Percentiles rank a stretch among this genome's conserved stretches.
phyloP scores from a whole-genome alignment of 2,888 invertebrate species.

The Matsumyia berberina region DNA sequence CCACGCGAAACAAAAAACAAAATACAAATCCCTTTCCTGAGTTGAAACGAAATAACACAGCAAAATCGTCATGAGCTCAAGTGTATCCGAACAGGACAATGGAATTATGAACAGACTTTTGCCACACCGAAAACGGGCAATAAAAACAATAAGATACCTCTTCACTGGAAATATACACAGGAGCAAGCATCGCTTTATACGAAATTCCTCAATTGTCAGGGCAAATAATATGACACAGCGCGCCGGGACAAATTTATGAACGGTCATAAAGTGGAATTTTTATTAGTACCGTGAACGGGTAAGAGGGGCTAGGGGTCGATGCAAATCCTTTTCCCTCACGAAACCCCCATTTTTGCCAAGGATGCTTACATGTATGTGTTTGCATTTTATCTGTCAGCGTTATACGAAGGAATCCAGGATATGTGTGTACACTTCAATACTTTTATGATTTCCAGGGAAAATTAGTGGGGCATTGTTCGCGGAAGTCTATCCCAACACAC shows the following conservation, averaged over 20 bases:
- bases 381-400: constrained; percentile 37
- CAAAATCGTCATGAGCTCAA: background rate
- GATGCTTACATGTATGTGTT: constrained; percentile 1
- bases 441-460: constrained; percentile 36
- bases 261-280: constrained; percentile 46
- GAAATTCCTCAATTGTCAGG: constrained; percentile 43
- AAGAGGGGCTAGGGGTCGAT: constrained; percentile 12
- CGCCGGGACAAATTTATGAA: constrained; percentile 37
- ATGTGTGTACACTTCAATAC: constrained; percentile 5
- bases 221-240: constrained; percentile 30
- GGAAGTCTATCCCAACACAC: constrained; percentile 18
- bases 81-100: constrained; percentile 6
- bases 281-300: constrained; percentile 1
- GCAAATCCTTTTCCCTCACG: constrained; percentile 36
- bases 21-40: background rate
- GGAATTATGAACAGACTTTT: background rate
- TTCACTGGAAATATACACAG: constrained; percentile 17
- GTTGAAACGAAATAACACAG: background rate
- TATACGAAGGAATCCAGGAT: constrained; percentile 4
- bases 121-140: constrained; percentile 2
- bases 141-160: constrained; percentile 25
- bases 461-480: constrained; percentile 27
- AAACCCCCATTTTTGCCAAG: background rate
- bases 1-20: background rate
- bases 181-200: constrained; percentile 24